Base-by-base conservation (phyloP, 37 sponge, comb jelly and placozoan species). In the Cladorhizidae sp. region DNA sequence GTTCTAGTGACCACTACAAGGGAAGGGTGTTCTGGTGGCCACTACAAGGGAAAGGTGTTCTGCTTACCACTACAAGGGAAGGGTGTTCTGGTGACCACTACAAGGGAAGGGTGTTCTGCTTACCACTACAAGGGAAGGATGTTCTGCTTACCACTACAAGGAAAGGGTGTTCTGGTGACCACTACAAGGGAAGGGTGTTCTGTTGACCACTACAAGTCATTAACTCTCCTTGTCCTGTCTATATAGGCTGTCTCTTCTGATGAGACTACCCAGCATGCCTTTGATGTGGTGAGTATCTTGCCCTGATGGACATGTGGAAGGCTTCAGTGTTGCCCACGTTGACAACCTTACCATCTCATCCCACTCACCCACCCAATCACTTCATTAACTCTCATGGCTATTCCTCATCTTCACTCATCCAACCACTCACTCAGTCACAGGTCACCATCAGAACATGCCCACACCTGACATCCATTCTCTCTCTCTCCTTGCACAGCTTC, bases 251-350 rank as follows among this genome's bases (percentile, higher is more conserved):
- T 81, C 0, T 78, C 87, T 52, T 79, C 92, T 51, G 92, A 91
- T 86, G 84, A 91, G 38, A 91, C 92, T 50, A 91, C 92, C 25
- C 92, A 91, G 65, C 72, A 75, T 70, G 92, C 87, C 11, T 91
- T 86, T 79, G 87, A 91, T 65, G 71, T 80, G 77, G 92, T 91
- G 63, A 83, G 87, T 61, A 12, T 15, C 67, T 65, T 18, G 11
- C 20, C 31, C 32, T 31, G 62, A 23, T 32, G 33, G 17, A 14
- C 49, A 29, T 65, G 33, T 65, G 32, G 12, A 31, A 33, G 31
- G 2, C 36, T 65, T 65, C 18, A 18, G 6, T 9, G 14, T 25
- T 58, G 5, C 32, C 33, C 20, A n/a, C 7, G 20, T 32, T 65
- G 18, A 11, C 32, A 12, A 9, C 25, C 31, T 7, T 36, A 7